Evolutionary conservation across 2,113 vertebrate genomes (phyloP).

Genomic region (Tympanuchus pallidicinctus): DNA sequence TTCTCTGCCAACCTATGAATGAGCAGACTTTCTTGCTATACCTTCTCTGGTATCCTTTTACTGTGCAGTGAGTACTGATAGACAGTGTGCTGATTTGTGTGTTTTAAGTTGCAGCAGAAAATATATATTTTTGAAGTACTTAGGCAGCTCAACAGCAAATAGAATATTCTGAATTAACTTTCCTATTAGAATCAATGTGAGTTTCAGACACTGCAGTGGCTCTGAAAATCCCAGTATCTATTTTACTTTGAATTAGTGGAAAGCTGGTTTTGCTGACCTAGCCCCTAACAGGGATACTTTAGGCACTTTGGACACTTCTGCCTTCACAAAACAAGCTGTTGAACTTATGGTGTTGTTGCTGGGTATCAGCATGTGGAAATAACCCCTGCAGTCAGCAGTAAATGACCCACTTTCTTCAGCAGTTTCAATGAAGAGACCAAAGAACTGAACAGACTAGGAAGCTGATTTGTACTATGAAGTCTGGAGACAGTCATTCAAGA

Average conservation of each 20-base stretch:
- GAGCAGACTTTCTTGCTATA: not conserved
- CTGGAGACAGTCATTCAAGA: not conserved
- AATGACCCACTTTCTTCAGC: not conserved
- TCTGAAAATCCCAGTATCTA: not conserved
- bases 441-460: not conserved
- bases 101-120: not conserved
- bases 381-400: not conserved
- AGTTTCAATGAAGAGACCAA: not conserved
- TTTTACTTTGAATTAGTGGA: not conserved
- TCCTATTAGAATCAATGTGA: not conserved
- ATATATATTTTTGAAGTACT: not conserved
- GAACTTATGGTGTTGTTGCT: conserved; percentile 18
- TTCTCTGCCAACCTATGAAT: not conserved
- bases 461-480: not conserved
- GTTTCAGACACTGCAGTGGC: not conserved
- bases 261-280: not conserved
- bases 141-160: not conserved
- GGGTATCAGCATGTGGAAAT: not conserved
- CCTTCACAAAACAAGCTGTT: conserved; percentile 17
- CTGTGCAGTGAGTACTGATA: not conserved
- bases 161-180: not conserved
- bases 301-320: not conserved
- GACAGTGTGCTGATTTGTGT: not conserved
- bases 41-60: not conserved
- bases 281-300: not conserved